Percentiles rank a stretch among this genome's conserved stretches.
These are phyloP conservation scores for Apocrypta bakeri DNA, from an alignment of 1,140 invertebrate species.

Conservation along the genomic window DNA sequence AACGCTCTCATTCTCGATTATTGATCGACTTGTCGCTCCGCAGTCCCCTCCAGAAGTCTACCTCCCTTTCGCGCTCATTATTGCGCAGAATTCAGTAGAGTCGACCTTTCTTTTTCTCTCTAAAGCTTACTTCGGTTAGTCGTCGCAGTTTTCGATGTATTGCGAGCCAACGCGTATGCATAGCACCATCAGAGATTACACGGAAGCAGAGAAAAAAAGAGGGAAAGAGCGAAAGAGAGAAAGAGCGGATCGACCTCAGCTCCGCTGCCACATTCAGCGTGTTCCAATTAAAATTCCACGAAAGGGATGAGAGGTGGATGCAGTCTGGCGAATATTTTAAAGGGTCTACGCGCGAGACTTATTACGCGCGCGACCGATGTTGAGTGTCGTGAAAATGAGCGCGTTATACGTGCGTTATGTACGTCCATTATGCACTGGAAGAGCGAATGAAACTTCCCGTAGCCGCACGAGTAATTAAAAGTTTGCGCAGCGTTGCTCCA, in stretches of 20 bases:
- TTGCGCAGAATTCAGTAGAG: not conserved
- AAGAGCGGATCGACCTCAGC: not conserved
- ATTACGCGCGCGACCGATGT: not conserved
- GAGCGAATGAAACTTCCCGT: not conserved
- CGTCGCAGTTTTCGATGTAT: not conserved
- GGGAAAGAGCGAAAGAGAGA: not conserved
- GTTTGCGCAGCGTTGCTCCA: not conserved
- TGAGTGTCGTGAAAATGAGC: not conserved
- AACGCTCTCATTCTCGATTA: constrained; percentile 45
- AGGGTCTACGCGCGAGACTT: not conserved
- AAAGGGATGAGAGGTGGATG: not conserved
- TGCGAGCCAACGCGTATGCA: not conserved
- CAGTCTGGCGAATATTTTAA: not conserved
- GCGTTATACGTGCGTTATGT: not conserved
- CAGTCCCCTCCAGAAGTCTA: not conserved
- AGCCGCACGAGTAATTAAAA: not conserved
- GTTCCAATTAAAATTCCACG: not conserved
- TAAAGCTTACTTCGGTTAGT: no score
- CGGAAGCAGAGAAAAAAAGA: not conserved
- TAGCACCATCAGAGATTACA: not conserved
- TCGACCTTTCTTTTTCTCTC: not conserved
- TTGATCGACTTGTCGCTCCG: constrained; percentile 28
- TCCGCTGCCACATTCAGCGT: not conserved
- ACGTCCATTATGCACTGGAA: not conserved
- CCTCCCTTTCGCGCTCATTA: not conserved